A percentile compares a stretch with the other conserved stretches of the same genome.
phyloP scores from a whole-genome alignment of 1,140 invertebrate genomes.

The Geopemphigus sp. region DNA sequence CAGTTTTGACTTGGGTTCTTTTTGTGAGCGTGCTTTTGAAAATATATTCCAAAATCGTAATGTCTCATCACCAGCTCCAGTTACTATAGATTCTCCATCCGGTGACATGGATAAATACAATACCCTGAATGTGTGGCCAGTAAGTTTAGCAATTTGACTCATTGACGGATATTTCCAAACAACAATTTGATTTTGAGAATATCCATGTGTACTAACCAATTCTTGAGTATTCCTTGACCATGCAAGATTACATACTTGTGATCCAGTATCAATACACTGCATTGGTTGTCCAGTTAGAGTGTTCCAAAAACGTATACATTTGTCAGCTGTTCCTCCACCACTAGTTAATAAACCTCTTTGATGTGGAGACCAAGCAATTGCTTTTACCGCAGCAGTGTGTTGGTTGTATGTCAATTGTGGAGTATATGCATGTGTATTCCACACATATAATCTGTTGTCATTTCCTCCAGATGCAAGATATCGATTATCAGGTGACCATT shows the following conservation, averaged over 20 bases:
- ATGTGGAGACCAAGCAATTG: constrained; percentile 99
- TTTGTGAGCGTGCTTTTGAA: constrained; percentile 83
- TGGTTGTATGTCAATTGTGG: constrained; percentile 96
- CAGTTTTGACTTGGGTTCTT: constrained; percentile 48
- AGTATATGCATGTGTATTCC: constrained; percentile 86
- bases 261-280: constrained; percentile 96
- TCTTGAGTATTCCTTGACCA: constrained; percentile 99
- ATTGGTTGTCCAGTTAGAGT: constrained; percentile 98
- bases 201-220: constrained; percentile 95
- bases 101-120: constrained; percentile 97
- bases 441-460: constrained; percentile 97
- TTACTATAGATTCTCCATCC: constrained; percentile 98
- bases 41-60: constrained; percentile 99
- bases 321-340: constrained; percentile 96
- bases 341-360: constrained; percentile 96
- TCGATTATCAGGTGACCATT: constrained; percentile 99
- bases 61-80: constrained; percentile 98
- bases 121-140: constrained; percentile 96
- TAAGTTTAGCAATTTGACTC: constrained; percentile 92
- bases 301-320: constrained; percentile 99
- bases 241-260: constrained; percentile 92
- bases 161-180: constrained; percentile 99
- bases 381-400: constrained; percentile 97
- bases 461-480: constrained; percentile 98
- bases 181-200: constrained; percentile 98